Evolutionary conservation across 2,797 vertebrate genomes (phyloP), one percentile per base, ranked within the genome.

Genomic region (Aulostomus chinensis): DNA sequence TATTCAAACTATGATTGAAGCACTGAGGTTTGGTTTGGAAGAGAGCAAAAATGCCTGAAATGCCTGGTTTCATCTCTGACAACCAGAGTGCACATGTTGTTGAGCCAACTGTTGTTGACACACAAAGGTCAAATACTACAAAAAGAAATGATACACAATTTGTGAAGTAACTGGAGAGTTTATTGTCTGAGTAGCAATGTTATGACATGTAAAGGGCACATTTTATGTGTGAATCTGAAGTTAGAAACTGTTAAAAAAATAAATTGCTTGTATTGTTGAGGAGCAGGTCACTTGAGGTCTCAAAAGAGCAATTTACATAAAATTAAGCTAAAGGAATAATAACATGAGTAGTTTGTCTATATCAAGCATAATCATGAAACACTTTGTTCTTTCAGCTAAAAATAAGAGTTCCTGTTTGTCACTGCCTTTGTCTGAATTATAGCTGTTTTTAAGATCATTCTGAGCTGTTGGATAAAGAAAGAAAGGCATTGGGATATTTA

Each of bases 1-100:
- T 34, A 30, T 68, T 50, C 43, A 33, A 15, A 21, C 49, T 55
- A 31, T 61, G 58, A 61, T 30, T 66, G 54, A 49, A 55, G 40
- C 54, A 17, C 38, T 12, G 64, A 12, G 15, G 34, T 73, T 76
- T 41, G 15, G 34, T 73, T 76, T 41, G 53, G 56, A 33, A 45
- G 14, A 8, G 39, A 64, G 39, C 21, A 26, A 16, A 54, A 46
- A 12, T 4, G 1, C 16, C 30, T 13, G 5, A n/a, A n/a, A n/a
- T n/a, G n/a, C n/a, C n/a, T n/a, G n/a, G 29, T 34, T 40, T 57
- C 36, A 10, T 38, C 9, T 66, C 41, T 52, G 63, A 18, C 2
- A 2, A 45, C 25, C 56, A 18, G 43, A 50, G 34, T 30, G 37
- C 35, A 51, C 7, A 4, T 11, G 24, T 36, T 31, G 7, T 37